These are phyloP conservation scores for Polyploca ridens DNA, from an alignment of 2,888 invertebrate species.

Conservation along the genomic window DNA sequence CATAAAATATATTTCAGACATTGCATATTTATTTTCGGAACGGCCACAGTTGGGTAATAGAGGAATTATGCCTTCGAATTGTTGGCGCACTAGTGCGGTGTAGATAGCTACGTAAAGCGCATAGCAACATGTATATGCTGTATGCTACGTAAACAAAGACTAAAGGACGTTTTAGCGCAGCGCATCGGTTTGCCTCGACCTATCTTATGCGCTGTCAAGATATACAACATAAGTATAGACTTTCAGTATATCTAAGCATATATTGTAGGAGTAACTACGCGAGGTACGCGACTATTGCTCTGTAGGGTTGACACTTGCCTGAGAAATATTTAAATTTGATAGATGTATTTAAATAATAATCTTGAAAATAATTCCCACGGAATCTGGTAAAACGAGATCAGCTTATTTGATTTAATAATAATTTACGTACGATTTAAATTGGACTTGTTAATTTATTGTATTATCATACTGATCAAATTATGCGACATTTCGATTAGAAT, in stretches of 20 bases:
- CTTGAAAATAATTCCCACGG: neutral
- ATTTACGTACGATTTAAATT: neutral
- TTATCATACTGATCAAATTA: too few relatives aligned
- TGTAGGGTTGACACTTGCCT: neutral
- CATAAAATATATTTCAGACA: neutral
- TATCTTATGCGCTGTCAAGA: constrained; percentile 46
- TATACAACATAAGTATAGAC: constrained; percentile 21
- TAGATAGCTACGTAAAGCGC: constrained; percentile 18
- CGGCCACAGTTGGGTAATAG: constrained; percentile 22
- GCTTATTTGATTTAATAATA: neutral
- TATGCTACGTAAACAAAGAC: constrained; percentile 43
- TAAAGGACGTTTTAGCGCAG: constrained; percentile 38
- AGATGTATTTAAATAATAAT: too few relatives aligned
- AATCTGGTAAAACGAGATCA: neutral
- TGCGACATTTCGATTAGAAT: neutral
- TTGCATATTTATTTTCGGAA: constrained; percentile 8
- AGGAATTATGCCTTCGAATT: constrained; percentile 33
- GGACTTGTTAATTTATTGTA: neutral
- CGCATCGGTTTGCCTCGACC: constrained; percentile 56
- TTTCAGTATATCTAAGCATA: constrained; percentile 15
- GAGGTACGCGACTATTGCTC: neutral
- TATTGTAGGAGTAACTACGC: neutral
- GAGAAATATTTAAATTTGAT: neutral
- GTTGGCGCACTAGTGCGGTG: constrained; percentile 26
- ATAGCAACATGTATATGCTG: constrained; percentile 33